Evolutionary conservation across 2,888 invertebrate species (phyloP), one percentile per base, ranked within the genome.

Genomic region (Ectropis crepuscularia): DNA sequence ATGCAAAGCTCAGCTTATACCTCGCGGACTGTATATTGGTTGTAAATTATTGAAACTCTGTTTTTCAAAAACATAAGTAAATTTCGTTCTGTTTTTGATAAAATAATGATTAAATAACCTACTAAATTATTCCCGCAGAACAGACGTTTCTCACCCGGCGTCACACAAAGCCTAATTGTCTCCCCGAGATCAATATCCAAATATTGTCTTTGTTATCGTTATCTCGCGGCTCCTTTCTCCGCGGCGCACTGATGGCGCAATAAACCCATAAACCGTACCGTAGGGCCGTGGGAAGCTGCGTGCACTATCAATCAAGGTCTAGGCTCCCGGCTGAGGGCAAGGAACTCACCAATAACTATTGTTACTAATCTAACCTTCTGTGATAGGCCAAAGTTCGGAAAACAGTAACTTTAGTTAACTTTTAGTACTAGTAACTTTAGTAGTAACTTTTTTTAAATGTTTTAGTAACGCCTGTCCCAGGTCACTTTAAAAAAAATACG

Each of bases 111-210:
- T 2, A 41, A 4, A 41, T 41, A 9, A 41, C 7, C 8, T 2
- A 2, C 41, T 41, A 2, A 2, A 7, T 10, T 41, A 41, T 2
- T 9, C 41, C 2, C 7, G 7, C 0, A 41, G 2, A 41, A 41
- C 6, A 0, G 47, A 16, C 2, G 7, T 28, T 8, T 8, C 16
- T 12, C 28, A 6, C 8, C 11, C 64, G 69, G 63, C 69, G 67
- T 68, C 58, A 60, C 67, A 74, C 74, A 77, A 72, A 75, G 75
- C 65, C 67, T 67, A 70, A 81, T 82, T 85, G 85, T 85, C 77
- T 77, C 73, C 60, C 70, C 75, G 79, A 76, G 78, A 82, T 85
- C 86, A 82, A 85, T 85, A 80, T 73, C 73, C 79, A 79, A 84
- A 85, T 76, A 80, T 83, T 83, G 75, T 74, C 63, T 28, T 28